These are phyloP conservation scores for Antheraea assamensis DNA, from an alignment of 2,888 invertebrate genomes.

Conservation along the genomic window DNA sequence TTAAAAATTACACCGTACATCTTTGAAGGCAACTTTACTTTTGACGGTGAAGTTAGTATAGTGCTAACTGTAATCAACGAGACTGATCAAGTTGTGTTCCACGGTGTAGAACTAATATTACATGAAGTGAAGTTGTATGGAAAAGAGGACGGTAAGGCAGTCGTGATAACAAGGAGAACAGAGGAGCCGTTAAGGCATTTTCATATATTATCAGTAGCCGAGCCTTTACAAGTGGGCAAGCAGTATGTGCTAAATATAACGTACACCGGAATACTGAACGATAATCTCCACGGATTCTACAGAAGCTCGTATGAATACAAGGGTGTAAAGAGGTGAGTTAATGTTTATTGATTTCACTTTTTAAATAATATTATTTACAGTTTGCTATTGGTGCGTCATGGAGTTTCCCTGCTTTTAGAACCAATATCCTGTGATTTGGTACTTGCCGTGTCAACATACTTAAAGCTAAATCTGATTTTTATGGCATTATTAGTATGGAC, in stretches of 20 bases:
- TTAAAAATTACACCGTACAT: conserved; percentile 88
- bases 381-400: too few relatives aligned
- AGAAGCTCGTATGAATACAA: conserved; percentile 89
- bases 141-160: conserved; percentile 54
- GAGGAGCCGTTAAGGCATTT: conserved; percentile 86
- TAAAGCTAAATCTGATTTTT: too few relatives aligned
- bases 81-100: conserved; percentile 87
- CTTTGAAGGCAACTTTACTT: conserved; percentile 89
- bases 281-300: conserved; percentile 91
- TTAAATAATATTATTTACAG: too few relatives aligned
- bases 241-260: conserved; percentile 86
- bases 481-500: too few relatives aligned
- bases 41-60: conserved; percentile 87
- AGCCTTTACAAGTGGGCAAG: conserved; percentile 80
- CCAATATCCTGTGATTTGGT: too few relatives aligned
- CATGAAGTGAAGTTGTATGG: conserved; percentile 80
- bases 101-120: conserved; percentile 87
- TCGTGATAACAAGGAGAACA: conserved; percentile 62
- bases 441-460: too few relatives aligned
- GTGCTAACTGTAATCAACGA: conserved; percentile 82
- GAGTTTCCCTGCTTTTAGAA: too few relatives aligned
- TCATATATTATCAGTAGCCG: conserved; percentile 84
- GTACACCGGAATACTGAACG: conserved; percentile 88
- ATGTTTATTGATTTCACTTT: background rate
- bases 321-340: conserved; percentile 85